phyloP scores from a whole-genome alignment of 1,140 invertebrate genomes.

The Pomacea maculata region DNA sequence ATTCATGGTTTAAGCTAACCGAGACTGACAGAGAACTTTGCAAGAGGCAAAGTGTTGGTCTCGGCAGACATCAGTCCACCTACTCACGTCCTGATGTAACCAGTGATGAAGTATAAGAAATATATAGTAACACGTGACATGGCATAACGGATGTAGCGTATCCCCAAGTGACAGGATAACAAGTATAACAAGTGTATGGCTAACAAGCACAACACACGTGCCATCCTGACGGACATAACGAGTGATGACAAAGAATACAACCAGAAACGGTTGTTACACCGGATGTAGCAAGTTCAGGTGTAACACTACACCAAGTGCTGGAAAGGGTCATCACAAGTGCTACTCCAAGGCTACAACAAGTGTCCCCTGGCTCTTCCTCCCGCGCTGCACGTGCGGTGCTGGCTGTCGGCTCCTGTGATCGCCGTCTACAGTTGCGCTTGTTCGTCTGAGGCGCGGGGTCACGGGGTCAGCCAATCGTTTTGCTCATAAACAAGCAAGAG shows the following conservation, averaged over 20 bases:
- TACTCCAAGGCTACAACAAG: neutral
- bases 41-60: too few species aligned
- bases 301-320: neutral
- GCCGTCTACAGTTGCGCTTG: neutral
- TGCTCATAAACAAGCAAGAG: too few species aligned
- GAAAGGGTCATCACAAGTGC: neutral
- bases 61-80: too few species aligned
- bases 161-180: neutral
- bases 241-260: neutral
- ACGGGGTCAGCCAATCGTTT: neutral
- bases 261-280: neutral
- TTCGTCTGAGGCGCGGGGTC: neutral
- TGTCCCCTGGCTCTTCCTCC: neutral
- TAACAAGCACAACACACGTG: neutral
- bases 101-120: too few species aligned
- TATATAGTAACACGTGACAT: too few species aligned
- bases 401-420: neutral
- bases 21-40: too few species aligned
- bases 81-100: too few species aligned
- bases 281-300: neutral
- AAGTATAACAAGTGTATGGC: neutral
- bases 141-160: neutral
- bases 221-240: too few species aligned
- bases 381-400: neutral
- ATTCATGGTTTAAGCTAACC: too few species aligned